Conservation (phyloP, 1,140 invertebrate genomes). For the Leptinotarsa defecta region DNA sequence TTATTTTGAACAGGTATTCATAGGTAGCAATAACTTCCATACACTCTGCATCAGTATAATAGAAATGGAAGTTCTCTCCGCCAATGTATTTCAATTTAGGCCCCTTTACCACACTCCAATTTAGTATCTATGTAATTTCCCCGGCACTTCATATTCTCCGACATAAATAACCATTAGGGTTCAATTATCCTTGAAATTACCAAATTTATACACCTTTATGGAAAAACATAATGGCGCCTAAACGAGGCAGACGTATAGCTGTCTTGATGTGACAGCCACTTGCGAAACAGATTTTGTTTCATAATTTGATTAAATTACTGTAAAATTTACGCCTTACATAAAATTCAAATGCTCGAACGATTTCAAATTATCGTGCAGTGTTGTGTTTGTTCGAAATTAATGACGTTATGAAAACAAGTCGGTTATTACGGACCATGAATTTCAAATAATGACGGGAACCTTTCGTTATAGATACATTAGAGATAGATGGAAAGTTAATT, state of each 20-base stretch:
- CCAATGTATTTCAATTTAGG: conserved; percentile 14
- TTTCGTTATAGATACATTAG: not conserved
- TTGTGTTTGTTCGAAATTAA: not conserved
- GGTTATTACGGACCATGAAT: conserved; percentile 2
- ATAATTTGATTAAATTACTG: conserved; percentile 30
- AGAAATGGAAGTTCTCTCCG: not conserved
- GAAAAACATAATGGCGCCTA: conserved; percentile 30
- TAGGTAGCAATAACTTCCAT: too few relatives aligned
- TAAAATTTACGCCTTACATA: conserved; percentile 23
- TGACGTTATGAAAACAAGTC: conserved; percentile 2
- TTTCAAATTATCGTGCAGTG: conserved; percentile 1
- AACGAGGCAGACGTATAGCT: conserved; percentile 15
- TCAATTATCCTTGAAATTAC: conserved; percentile 41
- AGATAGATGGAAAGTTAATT: too few relatives aligned
- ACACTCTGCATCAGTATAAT: not conserved
- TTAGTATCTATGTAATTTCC: conserved; percentile 34
- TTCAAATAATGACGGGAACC: not conserved
- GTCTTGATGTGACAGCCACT: conserved; percentile 28
- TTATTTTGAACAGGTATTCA: too few relatives aligned
- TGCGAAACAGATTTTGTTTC: conserved; percentile 29
- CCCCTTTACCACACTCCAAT: not conserved
- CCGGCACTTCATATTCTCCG: conserved; percentile 34
- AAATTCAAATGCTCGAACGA: conserved; percentile 10
- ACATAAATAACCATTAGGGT: conserved; percentile 39
- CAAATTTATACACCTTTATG: conserved; percentile 34